Percentiles rank a stretch among this genome's conserved stretches.
Evolutionary conservation across 2,888 invertebrate species (phyloP).

Genomic region (Troides oblongomaculatus): DNA sequence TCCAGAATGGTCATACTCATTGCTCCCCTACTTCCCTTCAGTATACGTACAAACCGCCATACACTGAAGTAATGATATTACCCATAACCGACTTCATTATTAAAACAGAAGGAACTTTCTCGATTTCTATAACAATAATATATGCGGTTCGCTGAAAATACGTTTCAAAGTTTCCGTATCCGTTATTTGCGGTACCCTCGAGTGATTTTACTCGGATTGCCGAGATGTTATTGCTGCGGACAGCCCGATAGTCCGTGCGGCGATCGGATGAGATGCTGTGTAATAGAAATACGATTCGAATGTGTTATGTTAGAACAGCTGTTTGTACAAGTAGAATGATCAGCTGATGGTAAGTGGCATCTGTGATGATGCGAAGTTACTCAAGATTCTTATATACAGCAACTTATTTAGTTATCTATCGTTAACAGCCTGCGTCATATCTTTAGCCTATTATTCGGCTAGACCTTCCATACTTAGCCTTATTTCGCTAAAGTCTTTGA

Average conservation of each 20-base stretch:
- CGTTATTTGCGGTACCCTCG: conserved; percentile 15
- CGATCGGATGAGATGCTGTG: conserved; percentile 19
- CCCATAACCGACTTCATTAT: neutral
- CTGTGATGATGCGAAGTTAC: no score
- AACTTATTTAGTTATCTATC: no score
- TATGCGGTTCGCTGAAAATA: neutral
- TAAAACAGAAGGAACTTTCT: neutral
- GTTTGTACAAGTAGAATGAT: no score
- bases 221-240: conserved; percentile 19
- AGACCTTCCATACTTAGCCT: no score
- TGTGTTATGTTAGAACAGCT: neutral
- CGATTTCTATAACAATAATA: neutral
- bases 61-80: neutral
- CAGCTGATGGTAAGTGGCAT: no score
- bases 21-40: neutral
- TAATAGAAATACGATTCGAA: conserved; percentile 18
- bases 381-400: no score
- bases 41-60: neutral
- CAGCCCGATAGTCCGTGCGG: conserved; percentile 13
- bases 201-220: conserved; percentile 7
- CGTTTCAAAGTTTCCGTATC: conserved; percentile 11
- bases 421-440: no score
- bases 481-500: no score
- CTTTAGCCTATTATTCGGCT: no score
- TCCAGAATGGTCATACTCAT: no score